phyloP scores from a whole-genome alignment of 2,797 vertebrate species.

The Streptopelia turtur region DNA sequence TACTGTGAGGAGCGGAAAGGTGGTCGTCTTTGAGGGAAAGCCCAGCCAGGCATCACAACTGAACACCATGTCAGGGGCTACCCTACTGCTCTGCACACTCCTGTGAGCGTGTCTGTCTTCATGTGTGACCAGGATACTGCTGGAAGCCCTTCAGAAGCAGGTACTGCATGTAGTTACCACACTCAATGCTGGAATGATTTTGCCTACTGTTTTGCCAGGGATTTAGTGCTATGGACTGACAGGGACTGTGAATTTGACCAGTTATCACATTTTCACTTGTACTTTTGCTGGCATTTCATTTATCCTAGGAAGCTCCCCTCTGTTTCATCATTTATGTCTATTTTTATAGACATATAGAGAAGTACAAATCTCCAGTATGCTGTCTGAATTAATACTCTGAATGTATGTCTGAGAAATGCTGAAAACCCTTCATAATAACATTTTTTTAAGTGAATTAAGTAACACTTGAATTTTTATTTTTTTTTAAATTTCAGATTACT shows the following conservation, averaged over 20 bases:
- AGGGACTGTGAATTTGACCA: not conserved
- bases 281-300: not conserved
- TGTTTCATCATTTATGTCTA: not conserved
- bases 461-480: not conserved
- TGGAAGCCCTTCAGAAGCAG: not conserved
- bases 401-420: not conserved
- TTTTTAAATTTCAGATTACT: not conserved
- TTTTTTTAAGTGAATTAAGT: not conserved
- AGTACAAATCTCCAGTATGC: not conserved
- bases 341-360: not conserved
- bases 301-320: not conserved
- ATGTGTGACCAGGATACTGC: fast-evolving
- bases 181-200: not conserved
- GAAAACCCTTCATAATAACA: not conserved
- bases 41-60: not conserved
- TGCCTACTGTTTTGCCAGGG: not conserved
- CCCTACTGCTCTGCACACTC: not conserved
- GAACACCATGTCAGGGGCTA: not conserved
- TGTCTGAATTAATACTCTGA: not conserved
- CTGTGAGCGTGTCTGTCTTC: not conserved
- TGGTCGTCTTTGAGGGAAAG: not conserved
- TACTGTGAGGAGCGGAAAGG: not conserved
- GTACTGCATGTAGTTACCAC: not conserved
- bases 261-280: not conserved
- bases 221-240: not conserved